Base-by-base conservation (phyloP, 2,888 invertebrate genomes). In the Brenthis hecate region DNA sequence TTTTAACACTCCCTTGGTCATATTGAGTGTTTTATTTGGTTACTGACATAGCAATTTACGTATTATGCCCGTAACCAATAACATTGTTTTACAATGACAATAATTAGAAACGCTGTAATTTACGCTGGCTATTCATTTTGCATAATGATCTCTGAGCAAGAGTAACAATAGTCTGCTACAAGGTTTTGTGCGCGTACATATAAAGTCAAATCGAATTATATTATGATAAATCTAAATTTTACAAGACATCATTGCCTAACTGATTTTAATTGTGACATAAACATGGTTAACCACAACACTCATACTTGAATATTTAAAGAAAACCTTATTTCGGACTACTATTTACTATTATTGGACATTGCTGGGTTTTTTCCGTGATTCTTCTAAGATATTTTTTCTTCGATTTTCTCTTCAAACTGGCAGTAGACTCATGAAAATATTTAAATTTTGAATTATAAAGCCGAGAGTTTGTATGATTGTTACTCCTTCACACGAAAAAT, bases 51-150 rank as follows among this genome's bases (percentile, higher is more conserved):
- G 19, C 8, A 57, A 54, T 57, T 58, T 51, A 57, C 43, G 48
- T 60, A 32, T 58, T 14, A 53, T 19, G 16, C 16, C 16, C 47
- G 28, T 47, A 50, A 56, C 54, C 28, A 28, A 28, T 56, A 19
- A 6, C 32, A 61, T 28, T 61, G 65, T 61, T 65, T 62, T 55
- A 63, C 65, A 56, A 63, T 56, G 65, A 71, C 58, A 69, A 65
- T 50, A 57, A 71, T 72, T 58, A 67, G 55, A 56, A 63, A 68
- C 65, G 71, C 60, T 71, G 81, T 87, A 85, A 87, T 81, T 85
- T 85, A 84, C 78, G 81, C 78, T 80, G 81, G 84, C 85, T 80
- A 85, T 87, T 85, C 86, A 82, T 86, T 88, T 87, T 83, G 86
- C 85, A 88, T 88, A 89, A 89, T 85, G 84, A 82, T 85, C 81